Conservation (phyloP, 2,888 invertebrate species). For the Sinopyrophorus schimmeli region DNA sequence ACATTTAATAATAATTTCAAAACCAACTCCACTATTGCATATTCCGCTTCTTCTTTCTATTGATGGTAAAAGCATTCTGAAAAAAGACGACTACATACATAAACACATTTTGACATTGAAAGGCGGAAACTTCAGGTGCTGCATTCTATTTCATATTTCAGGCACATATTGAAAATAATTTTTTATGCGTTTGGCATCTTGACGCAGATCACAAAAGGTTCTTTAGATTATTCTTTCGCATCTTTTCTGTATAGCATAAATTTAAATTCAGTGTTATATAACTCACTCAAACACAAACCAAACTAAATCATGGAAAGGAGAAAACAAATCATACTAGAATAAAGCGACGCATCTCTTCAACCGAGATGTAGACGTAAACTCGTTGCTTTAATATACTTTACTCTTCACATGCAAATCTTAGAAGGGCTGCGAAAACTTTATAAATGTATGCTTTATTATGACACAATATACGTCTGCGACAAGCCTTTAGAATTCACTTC, state of each 20-base stretch:
- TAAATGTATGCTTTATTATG: slow-evolving; percentile 19
- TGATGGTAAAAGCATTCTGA: no score
- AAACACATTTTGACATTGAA: slow-evolving; percentile 8
- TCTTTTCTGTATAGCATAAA: slow-evolving; percentile 7
- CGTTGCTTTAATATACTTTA: slow-evolving; percentile 20
- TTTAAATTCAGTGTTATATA: slow-evolving; percentile 14
- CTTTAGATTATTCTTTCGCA: slow-evolving; percentile 10
- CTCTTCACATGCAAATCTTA: slow-evolving; percentile 29
- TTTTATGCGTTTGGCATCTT: slow-evolving; percentile 15
- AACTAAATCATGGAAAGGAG: slow-evolving; percentile 24
- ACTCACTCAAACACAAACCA: slow-evolving; percentile 20
- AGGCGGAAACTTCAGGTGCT: slow-evolving; percentile 5
- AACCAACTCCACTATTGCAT: no score
- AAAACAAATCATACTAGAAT: slow-evolving; percentile 23
- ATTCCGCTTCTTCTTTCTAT: no score
- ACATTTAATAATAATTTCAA: no score
- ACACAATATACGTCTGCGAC: slow-evolving; percentile 14
- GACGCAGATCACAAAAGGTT: slow-evolving; percentile 15
- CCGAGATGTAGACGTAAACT: slow-evolving; percentile 16
- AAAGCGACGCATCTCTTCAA: slow-evolving; percentile 14
- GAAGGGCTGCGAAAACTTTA: slow-evolving; percentile 18
- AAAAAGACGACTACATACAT: no score
- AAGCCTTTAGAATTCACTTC: slow-evolving; percentile 15
- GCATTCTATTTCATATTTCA: slow-evolving; percentile 12
- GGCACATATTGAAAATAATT: slow-evolving; percentile 10